Evolutionary conservation across 1,140 invertebrate species (phyloP), one percentile per base, ranked within the genome.

Genomic region (Stegodyphus dumicola): DNA sequence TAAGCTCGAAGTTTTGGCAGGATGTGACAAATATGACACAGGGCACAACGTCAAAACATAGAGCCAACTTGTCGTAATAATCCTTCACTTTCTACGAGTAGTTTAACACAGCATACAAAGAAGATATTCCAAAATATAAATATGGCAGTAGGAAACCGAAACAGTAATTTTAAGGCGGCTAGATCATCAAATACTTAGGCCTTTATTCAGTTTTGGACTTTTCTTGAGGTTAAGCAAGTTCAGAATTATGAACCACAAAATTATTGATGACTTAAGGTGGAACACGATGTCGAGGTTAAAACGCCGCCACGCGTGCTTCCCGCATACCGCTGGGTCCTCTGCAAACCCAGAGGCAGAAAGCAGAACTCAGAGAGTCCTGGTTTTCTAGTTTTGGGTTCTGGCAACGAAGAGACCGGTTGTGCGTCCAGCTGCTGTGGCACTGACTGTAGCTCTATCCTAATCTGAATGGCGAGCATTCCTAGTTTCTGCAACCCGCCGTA

Each of bases 341-440:
- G 67, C 10, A 71, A 71, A 60, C 67, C 53, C 66, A 73, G 17
- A 81, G 78, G 70, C 78, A 71, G 74, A 81, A 60, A 73, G 67
- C 67, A 73, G 69, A 60, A 73, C 56, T 53, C 33, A 64, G 48
- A 17, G 70, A 83, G 80, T 74, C 70, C 79, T 66, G 69, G 69
- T 83, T 83, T 75, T 75, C 80, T 83, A 75, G 79, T 83, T 83
- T 73, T 60, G 70, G 66, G 78, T 81, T 81, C 69, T 17, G 65
- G 56, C 53, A 17, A 49, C n/a, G 66, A 60, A 67, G 17, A 75
- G 69, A 80, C 70, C 48, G 48, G 69, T 83, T 83, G 10, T 54
- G 51, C 80, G n/a, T 53, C 64, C 69, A 83, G 71, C 54, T 67
- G 80, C 71, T 83, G 67, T 15, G 13, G 53, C 53, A 73, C 66